Percentiles rank a stretch among this genome's conserved stretches.
Conservation (phyloP, 2,797 vertebrate genomes). For the Trichosurus vulpecula region DNA sequence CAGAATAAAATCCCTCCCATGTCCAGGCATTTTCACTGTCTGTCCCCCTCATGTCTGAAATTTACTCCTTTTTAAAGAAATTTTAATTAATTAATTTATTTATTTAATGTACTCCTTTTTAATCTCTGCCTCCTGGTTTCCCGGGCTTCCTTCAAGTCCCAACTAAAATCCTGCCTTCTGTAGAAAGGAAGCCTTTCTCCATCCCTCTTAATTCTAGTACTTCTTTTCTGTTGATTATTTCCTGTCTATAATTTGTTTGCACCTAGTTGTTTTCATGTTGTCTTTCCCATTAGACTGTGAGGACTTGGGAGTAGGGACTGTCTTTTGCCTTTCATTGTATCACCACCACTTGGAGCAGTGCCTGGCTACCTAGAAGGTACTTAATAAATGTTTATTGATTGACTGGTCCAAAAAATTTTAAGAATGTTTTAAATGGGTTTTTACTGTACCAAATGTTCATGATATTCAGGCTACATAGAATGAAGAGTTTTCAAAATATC, state of each 20-base stretch:
- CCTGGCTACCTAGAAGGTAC: too few relatives aligned
- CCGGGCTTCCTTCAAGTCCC: not conserved
- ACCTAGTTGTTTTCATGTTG: not conserved
- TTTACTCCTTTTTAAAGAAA: not conserved
- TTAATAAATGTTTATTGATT: too few relatives aligned
- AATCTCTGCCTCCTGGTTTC: not conserved
- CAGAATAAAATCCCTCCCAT: not conserved
- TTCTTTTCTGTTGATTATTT: not conserved
- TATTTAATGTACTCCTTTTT: not conserved
- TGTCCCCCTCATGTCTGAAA: not conserved
- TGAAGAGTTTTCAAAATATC: not conserved
- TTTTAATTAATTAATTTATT: too few relatives aligned
- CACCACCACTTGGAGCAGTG: too few relatives aligned
- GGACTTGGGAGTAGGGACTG: not conserved
- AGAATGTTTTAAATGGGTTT: too few relatives aligned
- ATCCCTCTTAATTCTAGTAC: not conserved
- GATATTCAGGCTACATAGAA: not conserved
- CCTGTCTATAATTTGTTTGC: not conserved
- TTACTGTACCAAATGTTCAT: too few relatives aligned
- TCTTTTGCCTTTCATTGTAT: not conserved
- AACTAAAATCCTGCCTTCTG: not conserved
- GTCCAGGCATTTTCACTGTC: not conserved
- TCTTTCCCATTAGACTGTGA: not conserved
- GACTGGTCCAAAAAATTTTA: too few relatives aligned
- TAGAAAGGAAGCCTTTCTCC: not conserved